Evolutionary conservation across 2,888 invertebrate genomes (phyloP), one percentile per base, ranked within the genome.

Genomic region (Coenonympha glycerion): DNA sequence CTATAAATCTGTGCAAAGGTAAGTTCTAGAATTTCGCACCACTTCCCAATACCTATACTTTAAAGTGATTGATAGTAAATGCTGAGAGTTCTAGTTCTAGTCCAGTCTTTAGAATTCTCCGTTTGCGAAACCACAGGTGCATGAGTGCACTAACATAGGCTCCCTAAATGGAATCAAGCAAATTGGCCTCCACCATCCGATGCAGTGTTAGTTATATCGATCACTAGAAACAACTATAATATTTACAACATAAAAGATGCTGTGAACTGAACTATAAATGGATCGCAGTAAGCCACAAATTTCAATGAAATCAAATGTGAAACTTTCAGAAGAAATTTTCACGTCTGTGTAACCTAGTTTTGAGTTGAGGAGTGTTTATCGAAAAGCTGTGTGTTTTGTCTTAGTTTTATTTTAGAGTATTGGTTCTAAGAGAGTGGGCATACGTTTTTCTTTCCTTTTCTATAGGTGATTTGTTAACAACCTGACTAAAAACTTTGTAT

Each of bases 151-250:
- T 21, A 47, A 47, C 31, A n/a, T n/a, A 44, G 31, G 42, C 18
- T 47, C 42, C 69, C 67, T 65, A 71, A 73, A 77, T 72, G 75
- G 76, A 79, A 76, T 76, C 73, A 71, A 68, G 68, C 71, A 76
- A 79, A 79, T 79, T 79, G 76, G 77, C 39, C 5, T 22, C 68
- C 73, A 74, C 67, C 66, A 68, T 65, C 66, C 66, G 62, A 69
- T 71, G 73, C 73, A 71, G 57, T 13, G 28, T 36, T 19, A 11
- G 28, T 36, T 11, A 11, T 39, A 39, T 39, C 39, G 39, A 39
- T 39, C 37, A 39, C 24, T 24, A 15, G 9, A 6, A 21, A 6
- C 15, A 39, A 24, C 22, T 8, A n/a, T n/a, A 15, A 24, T 24
- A 24, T 24, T 9, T 9, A 8, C 8, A 13, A 37, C 13, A 22